Conservation (phyloP, 2,888 invertebrate species). For the Tipula helvola region DNA sequence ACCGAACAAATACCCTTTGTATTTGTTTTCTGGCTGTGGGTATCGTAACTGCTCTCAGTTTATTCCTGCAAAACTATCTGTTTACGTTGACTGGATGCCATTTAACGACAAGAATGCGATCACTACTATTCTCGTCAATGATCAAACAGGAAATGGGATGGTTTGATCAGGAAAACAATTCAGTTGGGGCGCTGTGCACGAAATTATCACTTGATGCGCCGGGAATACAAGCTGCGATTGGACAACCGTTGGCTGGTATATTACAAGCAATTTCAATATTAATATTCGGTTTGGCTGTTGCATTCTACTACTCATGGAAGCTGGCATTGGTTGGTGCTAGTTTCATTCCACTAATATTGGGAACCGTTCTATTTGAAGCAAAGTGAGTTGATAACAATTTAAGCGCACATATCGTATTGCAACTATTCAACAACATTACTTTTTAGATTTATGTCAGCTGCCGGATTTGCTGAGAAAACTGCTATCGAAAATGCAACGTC, state of each 20-base stretch:
- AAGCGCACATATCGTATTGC: not conserved
- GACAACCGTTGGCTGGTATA: slow-evolving; percentile 53
- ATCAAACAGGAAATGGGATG: slow-evolving; percentile 61
- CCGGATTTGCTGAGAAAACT: slow-evolving; percentile 45
- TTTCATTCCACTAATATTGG: slow-evolving; percentile 56
- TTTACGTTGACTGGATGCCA: slow-evolving; percentile 67
- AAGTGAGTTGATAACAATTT: slow-evolving; percentile 22
- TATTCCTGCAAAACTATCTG: slow-evolving; percentile 58
- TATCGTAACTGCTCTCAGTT: slow-evolving; percentile 48
- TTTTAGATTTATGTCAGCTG: slow-evolving; percentile 44
- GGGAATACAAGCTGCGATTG: slow-evolving; percentile 61
- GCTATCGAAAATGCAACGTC: slow-evolving; percentile 55
- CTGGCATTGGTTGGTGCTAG: slow-evolving; percentile 54
- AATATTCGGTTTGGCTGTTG: slow-evolving; percentile 45
- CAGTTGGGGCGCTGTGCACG: slow-evolving; percentile 56
- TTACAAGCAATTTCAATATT: slow-evolving; percentile 56
- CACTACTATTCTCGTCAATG: slow-evolving; percentile 48
- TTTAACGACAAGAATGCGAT: slow-evolving; percentile 49
- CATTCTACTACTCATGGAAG: slow-evolving; percentile 56
- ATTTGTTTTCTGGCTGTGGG: slow-evolving; percentile 52
- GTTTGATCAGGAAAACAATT: slow-evolving; percentile 56
- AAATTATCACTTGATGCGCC: slow-evolving; percentile 60
- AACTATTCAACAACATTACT: not conserved
- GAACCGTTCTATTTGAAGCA: slow-evolving; percentile 54
- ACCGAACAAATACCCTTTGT: slow-evolving; percentile 46